Base-by-base conservation (phyloP, 2,113 vertebrate genomes). In the Stigmatopora argus region DNA sequence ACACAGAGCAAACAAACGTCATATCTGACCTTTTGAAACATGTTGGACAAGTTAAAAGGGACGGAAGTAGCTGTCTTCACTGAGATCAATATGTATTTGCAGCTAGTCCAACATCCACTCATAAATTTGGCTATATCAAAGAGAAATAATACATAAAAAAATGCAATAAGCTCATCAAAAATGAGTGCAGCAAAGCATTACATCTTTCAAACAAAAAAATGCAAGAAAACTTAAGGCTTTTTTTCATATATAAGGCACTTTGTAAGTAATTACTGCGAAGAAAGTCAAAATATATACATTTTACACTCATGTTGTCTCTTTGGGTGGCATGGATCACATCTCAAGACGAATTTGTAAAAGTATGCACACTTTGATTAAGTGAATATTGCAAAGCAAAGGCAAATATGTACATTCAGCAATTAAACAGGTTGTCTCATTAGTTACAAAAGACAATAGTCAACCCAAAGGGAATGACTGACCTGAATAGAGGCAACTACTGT, bases 251-350 rank as follows among this genome's bases (percentile, higher is more conserved):
- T 61, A 38, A 65, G 18, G 60, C 67, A 60, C 65, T 61, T 74
- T 57, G 11, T 53, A 67, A 62, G 23, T 44, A 53, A 71, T 46
- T 5, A 64, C 21, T 19, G 14, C 55, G 61, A 17, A 58, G 19
- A 23, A 61, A 61, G 21, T 5, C 6, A 31, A 56, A 56, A 31
- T 56, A 56, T 56, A 31, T 56, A 31, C 53, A 56, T 56, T 31
- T 45, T 51, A 52, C 52, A 44, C 17, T 21, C 2, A 44, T 69
- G 68, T 45, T 51, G 26, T 71, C 12, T 71, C 69, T 80, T 77
- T 74, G 62, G 65, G 59, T 64, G 67, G 18, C 34, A 63, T 21
- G 44, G 59, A 65, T 70, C 53, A 23, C 0, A 31, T 62, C 31
- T 47, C 34, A 64, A 49, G 26, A 53, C 5, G 10, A 31, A 23